Evolutionary conservation across 2,113 vertebrate genomes (phyloP), one percentile per base, ranked within the genome.

Genomic region (Etheostoma spectabile): DNA sequence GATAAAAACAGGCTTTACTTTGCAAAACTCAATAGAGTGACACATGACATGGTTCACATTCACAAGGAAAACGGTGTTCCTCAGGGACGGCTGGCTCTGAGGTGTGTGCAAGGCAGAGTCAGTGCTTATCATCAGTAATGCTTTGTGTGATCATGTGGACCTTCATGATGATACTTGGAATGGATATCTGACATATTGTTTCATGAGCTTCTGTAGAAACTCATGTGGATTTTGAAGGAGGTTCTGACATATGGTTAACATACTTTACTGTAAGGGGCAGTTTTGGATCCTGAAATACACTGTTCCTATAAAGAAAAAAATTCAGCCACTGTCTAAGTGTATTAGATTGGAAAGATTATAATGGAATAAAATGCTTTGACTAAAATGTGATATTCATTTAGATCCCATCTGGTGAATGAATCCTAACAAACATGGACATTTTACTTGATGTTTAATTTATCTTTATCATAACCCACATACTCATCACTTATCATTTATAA

Each of bases 1-100:
- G 93, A 94, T 91, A 95, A 93, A 91, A 91, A 89, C 83, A 88
- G 89, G 81, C 84, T 93, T 91, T 87, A 81, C 82, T 83, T 80
- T 86, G 75, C 88, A 91, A 89, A 90, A 87, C 10, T 74, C 91
- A 90, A 88, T 84, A 75, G 84, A 76, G 79, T 33, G 56, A 73
- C 64, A 62, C 8, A 73, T 72, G 83, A 46, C 82, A 71, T 38
- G 80, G 62, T 87, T 81, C 73, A 87, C 62, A 83, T 88, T 86
- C 84, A 75, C 84, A 75, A 73, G 67, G 71, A 64, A 63, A 73
- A 68, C 38, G 5, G n/a, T 59, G 63, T 21, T 59, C 48, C 76
- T 55, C 48, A 45, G 27, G 11, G 51, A 77, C 38, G 66, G 18
- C 84, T 51, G 69, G 15, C 84, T 62, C 30, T 30, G 76, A 88